These are phyloP conservation scores for Pterois miles DNA, from an alignment of 2,797 vertebrate species.

Conservation along the genomic window DNA sequence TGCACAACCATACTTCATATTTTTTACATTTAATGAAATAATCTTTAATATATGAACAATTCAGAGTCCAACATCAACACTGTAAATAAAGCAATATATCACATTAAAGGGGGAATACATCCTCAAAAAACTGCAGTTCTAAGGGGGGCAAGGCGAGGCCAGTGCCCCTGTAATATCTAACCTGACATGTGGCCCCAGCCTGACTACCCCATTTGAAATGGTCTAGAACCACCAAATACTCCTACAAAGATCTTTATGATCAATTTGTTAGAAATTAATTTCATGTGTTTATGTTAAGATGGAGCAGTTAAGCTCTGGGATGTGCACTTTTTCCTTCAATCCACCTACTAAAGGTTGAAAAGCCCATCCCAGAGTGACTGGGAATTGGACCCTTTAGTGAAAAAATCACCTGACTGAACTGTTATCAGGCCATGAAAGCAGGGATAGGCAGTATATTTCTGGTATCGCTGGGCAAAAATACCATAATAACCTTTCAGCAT, in stretches of 20 bases:
- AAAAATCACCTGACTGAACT: no score
- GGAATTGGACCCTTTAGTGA: no score
- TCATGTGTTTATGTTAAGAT: neutral
- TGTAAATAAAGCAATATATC: conserved; percentile 8
- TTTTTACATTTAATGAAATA: neutral
- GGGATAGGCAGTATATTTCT: no score
- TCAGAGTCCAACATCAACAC: neutral
- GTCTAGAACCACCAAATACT: neutral
- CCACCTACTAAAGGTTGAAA: no score
- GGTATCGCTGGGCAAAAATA: no score
- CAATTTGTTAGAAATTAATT: neutral
- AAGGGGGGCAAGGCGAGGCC: neutral
- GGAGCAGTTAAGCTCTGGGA: neutral
- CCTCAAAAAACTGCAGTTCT: neutral
- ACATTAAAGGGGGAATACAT: neutral
- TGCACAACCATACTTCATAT: neutral
- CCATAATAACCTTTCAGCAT: no score
- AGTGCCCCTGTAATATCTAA: neutral
- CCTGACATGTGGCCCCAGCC: neutral
- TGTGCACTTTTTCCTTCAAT: neutral
- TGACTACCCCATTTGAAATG: neutral
- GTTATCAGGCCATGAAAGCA: no score
- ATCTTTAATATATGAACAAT: neutral
- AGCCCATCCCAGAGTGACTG: no score
- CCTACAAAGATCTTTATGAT: neutral